Evolutionary conservation across 1,140 invertebrate species (phyloP).

Genomic region (Meloidogyne floridensis): DNA sequence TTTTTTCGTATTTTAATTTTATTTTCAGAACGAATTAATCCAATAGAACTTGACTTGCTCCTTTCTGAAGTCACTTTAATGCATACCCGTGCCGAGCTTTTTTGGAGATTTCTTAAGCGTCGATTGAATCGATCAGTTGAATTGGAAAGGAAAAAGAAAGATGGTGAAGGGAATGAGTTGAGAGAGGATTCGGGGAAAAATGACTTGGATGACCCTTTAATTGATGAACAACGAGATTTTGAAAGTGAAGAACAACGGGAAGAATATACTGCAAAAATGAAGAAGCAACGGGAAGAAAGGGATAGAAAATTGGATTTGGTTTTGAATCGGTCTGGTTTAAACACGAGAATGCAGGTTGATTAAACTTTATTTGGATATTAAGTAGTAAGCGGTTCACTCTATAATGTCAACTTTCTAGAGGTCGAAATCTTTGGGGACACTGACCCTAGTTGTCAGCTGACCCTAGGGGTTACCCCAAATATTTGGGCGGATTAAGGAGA

Average conservation of each 20-base stretch:
- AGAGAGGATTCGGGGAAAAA: background rate
- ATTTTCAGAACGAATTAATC: conserved; percentile 71
- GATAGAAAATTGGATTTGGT: conserved; percentile 71
- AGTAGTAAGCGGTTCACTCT: no score
- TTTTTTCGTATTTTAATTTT: background rate
- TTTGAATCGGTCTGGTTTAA: conserved; percentile 47
- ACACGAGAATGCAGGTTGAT: conserved; percentile 49
- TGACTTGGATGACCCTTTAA: background rate
- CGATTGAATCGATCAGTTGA: conserved; percentile 72
- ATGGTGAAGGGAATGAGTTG: background rate
- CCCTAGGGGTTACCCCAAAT: no score
- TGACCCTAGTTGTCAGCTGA: no score
- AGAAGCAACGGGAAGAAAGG: conserved; percentile 69
- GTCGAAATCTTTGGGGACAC: no score
- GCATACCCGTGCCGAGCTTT: conserved; percentile 85
- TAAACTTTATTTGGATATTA: background rate
- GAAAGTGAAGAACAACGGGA: conserved; percentile 43
- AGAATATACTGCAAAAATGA: conserved; percentile 40
- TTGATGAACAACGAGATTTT: conserved; percentile 35
- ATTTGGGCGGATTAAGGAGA: no score
- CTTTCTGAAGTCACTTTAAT: conserved; percentile 87
- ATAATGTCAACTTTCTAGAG: no score
- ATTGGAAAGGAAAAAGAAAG: background rate
- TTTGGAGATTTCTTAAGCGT: conserved; percentile 82
- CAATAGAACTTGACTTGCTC: conserved; percentile 83